A percentile compares a stretch with the other conserved stretches of the same genome.
These are phyloP conservation scores for Centropus unirufus DNA, from an alignment of 2,113 vertebrate species.

Conservation along the genomic window DNA sequence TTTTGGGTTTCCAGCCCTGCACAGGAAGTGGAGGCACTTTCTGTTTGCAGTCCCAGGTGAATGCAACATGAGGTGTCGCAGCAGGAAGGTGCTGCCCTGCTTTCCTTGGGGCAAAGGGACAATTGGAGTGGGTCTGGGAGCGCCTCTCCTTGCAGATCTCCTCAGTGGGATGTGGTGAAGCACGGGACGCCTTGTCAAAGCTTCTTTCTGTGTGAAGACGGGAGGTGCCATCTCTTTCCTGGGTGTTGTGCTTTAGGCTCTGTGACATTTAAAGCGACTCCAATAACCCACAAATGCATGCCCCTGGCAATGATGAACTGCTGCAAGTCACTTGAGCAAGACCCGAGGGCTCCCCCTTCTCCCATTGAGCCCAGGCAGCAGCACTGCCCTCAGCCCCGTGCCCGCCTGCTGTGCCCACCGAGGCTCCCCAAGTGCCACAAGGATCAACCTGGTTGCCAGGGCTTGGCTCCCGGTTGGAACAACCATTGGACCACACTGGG, in stretches of 20 bases:
- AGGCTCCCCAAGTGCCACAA: no score
- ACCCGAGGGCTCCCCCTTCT: no score
- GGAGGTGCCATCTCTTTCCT: neutral
- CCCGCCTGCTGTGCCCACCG: no score
- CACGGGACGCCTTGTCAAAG: neutral
- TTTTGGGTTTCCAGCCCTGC: fast-evolving
- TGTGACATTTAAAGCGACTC: neutral
- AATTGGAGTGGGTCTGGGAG: neutral
- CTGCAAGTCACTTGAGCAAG: neutral
- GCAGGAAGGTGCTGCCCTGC: neutral
- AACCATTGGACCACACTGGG: fast-evolving
- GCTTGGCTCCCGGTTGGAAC: neutral
- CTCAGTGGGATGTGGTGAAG: neutral
- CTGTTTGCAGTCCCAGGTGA: neutral
- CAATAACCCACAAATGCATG: fast-evolving
- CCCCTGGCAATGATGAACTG: fast-evolving
- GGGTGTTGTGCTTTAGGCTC: neutral
- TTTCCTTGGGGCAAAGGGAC: neutral
- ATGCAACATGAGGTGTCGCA: fast-evolving
- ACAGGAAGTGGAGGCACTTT: fast-evolving
- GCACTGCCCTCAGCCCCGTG: no score
- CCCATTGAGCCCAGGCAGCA: no score
- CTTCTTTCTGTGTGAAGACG: neutral
- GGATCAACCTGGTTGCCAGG: neutral
- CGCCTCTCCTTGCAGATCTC: fast-evolving